Evolutionary conservation across 2,797 vertebrate genomes (phyloP).

Genomic region (Pseudomugil tenellus): DNA sequence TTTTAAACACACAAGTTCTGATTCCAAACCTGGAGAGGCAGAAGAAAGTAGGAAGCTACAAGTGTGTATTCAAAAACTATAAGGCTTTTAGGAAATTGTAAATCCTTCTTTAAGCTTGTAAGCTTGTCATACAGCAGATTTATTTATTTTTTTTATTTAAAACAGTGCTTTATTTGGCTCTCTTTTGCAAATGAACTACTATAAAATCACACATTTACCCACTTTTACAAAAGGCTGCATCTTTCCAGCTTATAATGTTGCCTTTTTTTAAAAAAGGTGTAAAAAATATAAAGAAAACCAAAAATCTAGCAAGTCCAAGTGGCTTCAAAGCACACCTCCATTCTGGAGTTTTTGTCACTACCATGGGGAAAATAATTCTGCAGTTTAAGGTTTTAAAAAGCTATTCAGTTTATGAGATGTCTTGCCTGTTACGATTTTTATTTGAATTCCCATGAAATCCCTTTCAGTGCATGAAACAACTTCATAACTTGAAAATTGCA

Average conservation of each 20-base stretch:
- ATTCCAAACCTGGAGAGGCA: neutral
- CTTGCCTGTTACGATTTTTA: slow-evolving; percentile 55
- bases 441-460: slow-evolving; percentile 65
- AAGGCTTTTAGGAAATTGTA: too few relatives aligned
- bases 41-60: too few relatives aligned
- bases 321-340: slow-evolving; percentile 15
- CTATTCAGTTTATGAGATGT: slow-evolving; percentile 55
- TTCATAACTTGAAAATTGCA: slow-evolving; percentile 58
- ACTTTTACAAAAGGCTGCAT: neutral
- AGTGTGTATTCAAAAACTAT: too few relatives aligned
- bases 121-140: too few relatives aligned
- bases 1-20: slow-evolving; percentile 44
- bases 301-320: slow-evolving; percentile 17
- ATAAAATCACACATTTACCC: neutral
- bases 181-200: neutral
- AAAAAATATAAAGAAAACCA: neutral
- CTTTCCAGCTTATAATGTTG: neutral
- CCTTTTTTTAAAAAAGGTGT: slow-evolving; percentile 3
- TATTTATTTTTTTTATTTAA: too few relatives aligned
- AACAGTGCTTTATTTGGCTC: neutral
- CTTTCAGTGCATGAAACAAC: slow-evolving; percentile 51
- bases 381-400: slow-evolving; percentile 26
- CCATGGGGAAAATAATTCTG: slow-evolving; percentile 37
- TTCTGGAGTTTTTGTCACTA: slow-evolving; percentile 31
- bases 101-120: too few relatives aligned